Base-by-base conservation (phyloP, 2,797 vertebrate species). In the Lates japonicus region DNA sequence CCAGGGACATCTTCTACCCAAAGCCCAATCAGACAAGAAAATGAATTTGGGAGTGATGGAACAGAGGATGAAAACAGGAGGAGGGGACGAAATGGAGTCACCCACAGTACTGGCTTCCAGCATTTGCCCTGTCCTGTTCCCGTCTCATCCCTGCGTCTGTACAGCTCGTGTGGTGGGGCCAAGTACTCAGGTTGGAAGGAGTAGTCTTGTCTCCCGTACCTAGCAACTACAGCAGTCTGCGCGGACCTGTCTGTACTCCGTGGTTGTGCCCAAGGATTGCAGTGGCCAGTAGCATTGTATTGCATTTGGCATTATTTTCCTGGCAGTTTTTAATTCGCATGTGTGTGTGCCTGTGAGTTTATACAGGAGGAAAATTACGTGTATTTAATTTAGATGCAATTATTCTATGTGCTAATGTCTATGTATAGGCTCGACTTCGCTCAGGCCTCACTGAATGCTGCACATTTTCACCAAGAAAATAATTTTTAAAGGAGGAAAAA, bases 131-230 rank as follows among this genome's bases (percentile, higher is more conserved):
- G 19, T 89, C 62, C n/a, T 82, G 70, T 76, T 76, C 49, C 65
- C 74, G 70, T 82, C 68, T 86, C 69, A 37, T 78, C 59, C 37
- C 29, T 63, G 2, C 74, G 39, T 92, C 82, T 92, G 59, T 90
- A 74, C 29, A 99, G 98, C 98, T 22, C 96, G 3, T 99, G 98
- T 51, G 98, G 98, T 6, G 98, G 98, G n/a, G n/a, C n/a, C n/a
- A 74, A 98, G 90, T 98, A 98, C 87, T 95, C 96, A 0, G 97
- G 97, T 95, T 97, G 0, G 97, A 99, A 0, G 98, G 98, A 20
- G 97, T 99, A 0, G 97, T 99, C 70, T 93, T 99, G 63, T 99
- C 98, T 65, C 98, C 98, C 1, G 96, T 99, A 97, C 98, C 98
- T 61, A 97, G 96, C 83, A 99, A 99, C 95, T 99, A 99, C 93